phyloP scores from a whole-genome alignment of 2,113 vertebrate species.

The Leptobrachium leishanense region DNA sequence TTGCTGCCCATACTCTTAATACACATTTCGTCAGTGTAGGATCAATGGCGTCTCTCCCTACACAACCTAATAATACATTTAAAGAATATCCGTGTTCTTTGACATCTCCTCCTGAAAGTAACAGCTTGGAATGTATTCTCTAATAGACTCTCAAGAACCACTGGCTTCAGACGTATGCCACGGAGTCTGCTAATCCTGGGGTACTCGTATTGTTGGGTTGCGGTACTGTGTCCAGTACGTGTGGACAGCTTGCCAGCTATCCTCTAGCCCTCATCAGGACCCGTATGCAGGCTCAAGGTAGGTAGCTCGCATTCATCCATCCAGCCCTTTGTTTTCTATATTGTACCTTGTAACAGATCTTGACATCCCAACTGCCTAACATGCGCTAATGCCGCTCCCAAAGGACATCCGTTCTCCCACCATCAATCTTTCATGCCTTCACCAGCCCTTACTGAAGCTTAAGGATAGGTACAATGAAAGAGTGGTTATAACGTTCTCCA shows the following conservation, averaged over 20 bases:
- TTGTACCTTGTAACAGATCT: no score
- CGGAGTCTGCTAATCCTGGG: constrained; percentile 84
- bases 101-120: neutral
- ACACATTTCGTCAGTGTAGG: neutral
- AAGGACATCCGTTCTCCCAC: no score
- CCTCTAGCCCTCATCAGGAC: constrained; percentile 88
- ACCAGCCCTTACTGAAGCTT: no score
- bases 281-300: constrained; percentile 93
- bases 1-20: no score
- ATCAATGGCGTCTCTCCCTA: neutral
- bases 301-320: constrained; percentile 18
- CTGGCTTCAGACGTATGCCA: constrained; percentile 83
- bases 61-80: neutral
- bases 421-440: no score
- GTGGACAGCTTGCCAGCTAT: constrained; percentile 89
- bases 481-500: no score
- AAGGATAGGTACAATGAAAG: no score
- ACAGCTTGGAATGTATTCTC: neutral
- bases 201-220: constrained; percentile 84
- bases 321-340: neutral
- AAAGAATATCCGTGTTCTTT: neutral
- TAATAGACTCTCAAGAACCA: constrained; percentile 84
- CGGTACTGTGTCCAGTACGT: constrained; percentile 86
- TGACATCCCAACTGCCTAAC: no score
- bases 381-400: no score